Evolutionary conservation across 2,797 vertebrate species (phyloP).

Genomic region (Gobio occitaniae): DNA sequence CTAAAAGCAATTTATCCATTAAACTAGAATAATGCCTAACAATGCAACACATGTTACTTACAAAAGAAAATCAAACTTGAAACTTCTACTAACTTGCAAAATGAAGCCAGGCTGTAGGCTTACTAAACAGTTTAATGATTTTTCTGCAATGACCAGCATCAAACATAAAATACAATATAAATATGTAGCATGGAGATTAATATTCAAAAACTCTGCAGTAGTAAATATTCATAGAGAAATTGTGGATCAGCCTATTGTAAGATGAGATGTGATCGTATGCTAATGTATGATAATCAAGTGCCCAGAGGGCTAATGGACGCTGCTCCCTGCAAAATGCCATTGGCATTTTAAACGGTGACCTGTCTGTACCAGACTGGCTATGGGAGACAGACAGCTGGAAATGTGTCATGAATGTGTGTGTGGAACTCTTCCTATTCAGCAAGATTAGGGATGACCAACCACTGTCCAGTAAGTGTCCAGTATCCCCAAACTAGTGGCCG

Average conservation of each 20-base stretch:
- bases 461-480: not conserved
- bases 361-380: conserved; percentile 77
- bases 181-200: conserved; percentile 70
- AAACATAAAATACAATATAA: conserved; percentile 59
- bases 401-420: conserved; percentile 51
- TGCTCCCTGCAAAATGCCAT: conserved; percentile 86
- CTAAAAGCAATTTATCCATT: not conserved
- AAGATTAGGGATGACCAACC: conserved; percentile 1
- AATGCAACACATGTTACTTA: not conserved
- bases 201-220: conserved; percentile 73
- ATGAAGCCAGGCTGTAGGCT: not conserved
- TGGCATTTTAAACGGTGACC: conserved; percentile 92
- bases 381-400: conserved; percentile 85
- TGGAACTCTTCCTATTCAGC: conserved; percentile 28
- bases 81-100: conserved; percentile 3
- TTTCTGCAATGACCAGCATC: not conserved
- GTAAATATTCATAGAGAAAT: conserved; percentile 78
- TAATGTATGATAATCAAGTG: conserved; percentile 98
- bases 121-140: not conserved
- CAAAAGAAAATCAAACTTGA: not conserved
- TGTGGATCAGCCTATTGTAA: conserved; percentile 81
- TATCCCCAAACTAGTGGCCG: not conserved
- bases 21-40: not conserved
- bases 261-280: conserved; percentile 97
- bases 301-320: conserved; percentile 86